phyloP scores from a whole-genome alignment of 2,113 vertebrate species.

The Bubo scandiacus region DNA sequence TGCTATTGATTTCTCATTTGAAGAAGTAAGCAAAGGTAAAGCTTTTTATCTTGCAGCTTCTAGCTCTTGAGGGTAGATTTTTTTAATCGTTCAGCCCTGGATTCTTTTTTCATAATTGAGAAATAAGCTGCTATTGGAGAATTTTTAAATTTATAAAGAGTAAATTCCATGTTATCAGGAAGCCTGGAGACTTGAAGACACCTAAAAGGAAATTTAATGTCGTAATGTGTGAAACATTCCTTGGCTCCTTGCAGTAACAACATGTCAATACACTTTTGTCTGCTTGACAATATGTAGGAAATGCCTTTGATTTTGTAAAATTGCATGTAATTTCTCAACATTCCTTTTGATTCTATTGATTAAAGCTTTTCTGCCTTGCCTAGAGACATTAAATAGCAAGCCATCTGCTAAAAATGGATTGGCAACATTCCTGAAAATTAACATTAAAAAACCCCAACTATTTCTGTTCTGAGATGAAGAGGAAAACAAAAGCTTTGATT shows the following conservation, averaged over 20 bases:
- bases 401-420: constrained; percentile 58
- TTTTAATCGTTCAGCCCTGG: background rate
- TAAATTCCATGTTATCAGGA: background rate
- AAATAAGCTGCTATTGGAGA: background rate
- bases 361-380: constrained; percentile 70
- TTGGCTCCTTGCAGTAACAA: constrained; percentile 32
- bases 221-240: background rate
- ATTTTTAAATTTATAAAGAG: background rate
- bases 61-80: background rate
- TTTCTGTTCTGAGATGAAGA: background rate
- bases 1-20: background rate
- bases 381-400: constrained; percentile 66
- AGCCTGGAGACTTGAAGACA: background rate
- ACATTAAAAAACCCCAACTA: background rate
- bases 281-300: constrained; percentile 61
- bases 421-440: constrained; percentile 52
- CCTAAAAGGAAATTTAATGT: background rate
- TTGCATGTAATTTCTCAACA: constrained; percentile 55
- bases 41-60: background rate
- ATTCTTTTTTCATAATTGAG: background rate
- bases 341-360: constrained; percentile 72
- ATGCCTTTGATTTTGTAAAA: constrained; percentile 65
- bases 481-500: background rate
- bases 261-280: constrained; percentile 70
- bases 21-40: background rate